Evolutionary conservation across 2,797 vertebrate species (phyloP), one percentile per base, ranked within the genome.

Genomic region (Anableps anableps): DNA sequence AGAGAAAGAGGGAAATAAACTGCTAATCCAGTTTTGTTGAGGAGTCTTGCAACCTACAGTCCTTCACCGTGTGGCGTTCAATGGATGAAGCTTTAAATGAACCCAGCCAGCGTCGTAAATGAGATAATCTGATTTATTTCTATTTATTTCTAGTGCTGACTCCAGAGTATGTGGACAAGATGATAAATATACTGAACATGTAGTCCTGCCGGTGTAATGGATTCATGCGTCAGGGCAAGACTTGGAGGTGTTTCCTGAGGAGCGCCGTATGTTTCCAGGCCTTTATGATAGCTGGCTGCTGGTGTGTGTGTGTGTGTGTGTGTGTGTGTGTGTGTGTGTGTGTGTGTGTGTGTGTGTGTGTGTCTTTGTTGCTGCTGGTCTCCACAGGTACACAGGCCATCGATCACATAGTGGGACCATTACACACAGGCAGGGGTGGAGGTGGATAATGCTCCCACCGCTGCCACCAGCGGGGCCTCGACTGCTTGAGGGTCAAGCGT

Each of bases 381-480:
- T 91, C 89, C 91, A 91, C 92, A 93, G 91, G 93, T 93, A 89
- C 86, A 88, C 86, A 87, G 88, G 88, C 93, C 93, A 94, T 94
- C 93, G 92, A 95, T 95, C 92, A 93, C 89, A 78, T 80, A 60
- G 83, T 16, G 84, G 66, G 81, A 89, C 93, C 93, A 93, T 94
- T 93, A 94, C 83, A 94, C 88, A 86, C 91, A 89, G 93, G 90
- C 91, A 86, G 93, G 91, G 90, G 89, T 86, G 92, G 90, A 88
- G 92, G 91, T 92, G 90, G 94, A 90, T 92, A 92, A 93, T 88
- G 93, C 91, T 90, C 88, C 89, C 91, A 83, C 86, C 50, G 90
- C 94, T 85, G 94, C 92, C 89, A 89, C 94, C 88, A 83, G 83
- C 79, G 78, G 91, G 86, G 90, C 86, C 90, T 82, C 88, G 60